Evolutionary conservation across 53 echinoderm and acorn worm genomes (phyloP), one percentile per base, ranked within the genome.

Genomic region (Echinometra lucunter): DNA sequence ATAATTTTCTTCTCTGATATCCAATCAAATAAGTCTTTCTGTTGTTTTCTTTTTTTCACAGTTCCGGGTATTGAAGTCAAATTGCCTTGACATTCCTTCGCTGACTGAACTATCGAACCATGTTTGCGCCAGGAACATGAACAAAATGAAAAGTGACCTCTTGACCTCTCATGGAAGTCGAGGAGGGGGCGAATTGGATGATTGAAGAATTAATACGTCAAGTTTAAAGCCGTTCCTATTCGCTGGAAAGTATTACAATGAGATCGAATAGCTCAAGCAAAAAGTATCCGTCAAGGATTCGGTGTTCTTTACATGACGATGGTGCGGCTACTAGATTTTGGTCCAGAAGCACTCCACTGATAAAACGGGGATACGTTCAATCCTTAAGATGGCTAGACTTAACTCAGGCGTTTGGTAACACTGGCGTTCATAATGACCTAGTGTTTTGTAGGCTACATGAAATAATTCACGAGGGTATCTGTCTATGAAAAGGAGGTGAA

Each of bases 181-280:
- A 42, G 78, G 78, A 78, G 42, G 78, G 78, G 78, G 78, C 78
- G 42, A 78, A 78, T 78, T 4, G 42, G 35, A 21, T 37, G 38
- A 78, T 78, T 78, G 40, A 69, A 21, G 78, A 78, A 78, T 78
- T 78, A 42, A 42, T 78, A 6, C 21, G 78, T 78, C 78, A 78
- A 42, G 78, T 78, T 78, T 4, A 78, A 78, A 78, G 17, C 23
- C 42, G 19, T 23, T 40, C 42, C 42, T 19, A 18, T 75, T 40
- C 42, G 42, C 42, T 40, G 1, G 40, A 78, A 23, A 8, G 23
- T 42, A 30, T 0, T 40, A 30, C 78, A 0, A 75, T 40, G 40
- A 38, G 40, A 75, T 75, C 40, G 38, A 78, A 13, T 72, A 15
- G 34, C 10, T 34, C 72, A 72, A 35, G 25, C 30, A 32, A 35